phyloP scores from a whole-genome alignment of 2,888 invertebrate species.

The Rhagonycha fulva region DNA sequence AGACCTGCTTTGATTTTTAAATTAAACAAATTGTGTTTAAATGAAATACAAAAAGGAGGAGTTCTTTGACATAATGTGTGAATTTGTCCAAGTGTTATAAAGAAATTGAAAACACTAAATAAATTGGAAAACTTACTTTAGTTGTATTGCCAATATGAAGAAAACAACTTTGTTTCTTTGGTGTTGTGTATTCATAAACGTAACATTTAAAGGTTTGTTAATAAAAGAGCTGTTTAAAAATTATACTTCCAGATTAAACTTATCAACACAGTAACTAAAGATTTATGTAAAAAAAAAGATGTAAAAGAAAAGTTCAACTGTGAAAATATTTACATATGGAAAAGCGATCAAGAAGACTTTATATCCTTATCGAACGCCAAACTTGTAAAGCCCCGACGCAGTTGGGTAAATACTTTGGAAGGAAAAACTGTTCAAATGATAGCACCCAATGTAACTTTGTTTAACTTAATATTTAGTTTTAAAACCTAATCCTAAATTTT shows the following conservation, averaged over 20 bases:
- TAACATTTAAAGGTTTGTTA: conserved; percentile 3
- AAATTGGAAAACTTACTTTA: background rate
- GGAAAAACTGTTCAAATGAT: conserved; percentile 45
- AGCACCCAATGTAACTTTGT: conserved; percentile 44
- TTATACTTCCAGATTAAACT: conserved; percentile 29
- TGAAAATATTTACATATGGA: conserved; percentile 42
- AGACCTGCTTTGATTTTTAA: background rate
- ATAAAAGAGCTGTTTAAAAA: conserved; percentile 3
- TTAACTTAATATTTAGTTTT: background rate
- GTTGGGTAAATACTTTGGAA: conserved; percentile 37
- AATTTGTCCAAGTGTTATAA: conserved; percentile 10
- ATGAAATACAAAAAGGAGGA: conserved; percentile 10
- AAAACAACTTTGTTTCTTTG: background rate
- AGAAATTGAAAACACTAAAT: background rate
- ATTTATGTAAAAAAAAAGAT: conserved; percentile 29
- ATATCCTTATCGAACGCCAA: conserved; percentile 38
- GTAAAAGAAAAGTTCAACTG: conserved; percentile 33
- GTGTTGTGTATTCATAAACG: conserved; percentile 8
- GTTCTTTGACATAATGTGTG: conserved; percentile 25
- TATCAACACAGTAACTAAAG: conserved; percentile 22
- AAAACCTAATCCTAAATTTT: conserved; percentile 9
- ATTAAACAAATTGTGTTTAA: background rate
- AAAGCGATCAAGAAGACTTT: conserved; percentile 35
- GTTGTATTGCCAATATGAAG: conserved; percentile 7
- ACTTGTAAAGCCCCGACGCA: conserved; percentile 23